phyloP scores from a whole-genome alignment of 2,888 invertebrate genomes.

The Silvanus unidentatus region DNA sequence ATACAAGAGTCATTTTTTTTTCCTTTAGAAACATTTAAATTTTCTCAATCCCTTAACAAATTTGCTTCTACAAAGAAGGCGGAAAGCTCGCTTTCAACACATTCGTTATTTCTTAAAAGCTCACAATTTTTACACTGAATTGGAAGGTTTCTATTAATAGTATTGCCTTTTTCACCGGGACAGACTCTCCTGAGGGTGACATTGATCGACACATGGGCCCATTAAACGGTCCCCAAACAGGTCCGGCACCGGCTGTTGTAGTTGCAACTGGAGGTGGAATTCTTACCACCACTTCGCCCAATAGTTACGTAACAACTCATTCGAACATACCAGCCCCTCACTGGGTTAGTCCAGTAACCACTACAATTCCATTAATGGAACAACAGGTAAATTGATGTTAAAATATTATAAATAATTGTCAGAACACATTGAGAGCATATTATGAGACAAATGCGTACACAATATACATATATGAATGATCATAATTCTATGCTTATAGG shows the following conservation, averaged over 20 bases:
- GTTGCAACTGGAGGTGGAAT: constrained; percentile 17
- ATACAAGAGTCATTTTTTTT: no score
- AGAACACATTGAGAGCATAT: no score
- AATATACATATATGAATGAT: no score
- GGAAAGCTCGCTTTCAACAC: no score
- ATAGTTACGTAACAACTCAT: constrained; percentile 29
- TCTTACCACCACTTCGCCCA: constrained; percentile 30
- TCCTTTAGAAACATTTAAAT: no score
- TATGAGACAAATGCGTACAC: no score
- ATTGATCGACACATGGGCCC: constrained; percentile 34
- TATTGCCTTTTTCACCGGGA: constrained; percentile 3
- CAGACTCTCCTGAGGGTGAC: constrained; percentile 42
- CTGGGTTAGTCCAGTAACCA: constrained; percentile 49
- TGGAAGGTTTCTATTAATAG: not conserved
- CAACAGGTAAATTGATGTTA: constrained; percentile 29
- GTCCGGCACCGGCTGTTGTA: constrained; percentile 14
- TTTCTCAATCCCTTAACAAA: no score
- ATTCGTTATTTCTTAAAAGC: no score
- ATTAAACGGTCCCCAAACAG: constrained; percentile 33
- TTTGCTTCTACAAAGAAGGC: no score
- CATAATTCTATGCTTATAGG: no score
- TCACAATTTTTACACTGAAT: no score
- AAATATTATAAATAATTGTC: no score
- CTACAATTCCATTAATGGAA: constrained; percentile 26
- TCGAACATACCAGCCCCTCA: constrained; percentile 38